phyloP scores from a whole-genome alignment of 2,797 vertebrate species.

The Trachurus trachurus region DNA sequence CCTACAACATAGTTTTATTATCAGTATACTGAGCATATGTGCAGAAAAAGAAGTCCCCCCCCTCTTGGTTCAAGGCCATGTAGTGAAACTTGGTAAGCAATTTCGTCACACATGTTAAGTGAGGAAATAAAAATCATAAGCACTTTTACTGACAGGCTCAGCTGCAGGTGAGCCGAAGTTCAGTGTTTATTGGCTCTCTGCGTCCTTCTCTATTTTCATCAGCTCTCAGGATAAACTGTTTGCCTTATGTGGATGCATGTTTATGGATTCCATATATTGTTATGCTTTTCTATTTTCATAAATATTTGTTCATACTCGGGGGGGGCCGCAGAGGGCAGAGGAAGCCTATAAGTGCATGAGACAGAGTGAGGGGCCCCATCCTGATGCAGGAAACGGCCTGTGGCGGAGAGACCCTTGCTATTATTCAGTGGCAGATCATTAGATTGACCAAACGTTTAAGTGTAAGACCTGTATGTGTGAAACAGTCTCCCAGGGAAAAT shows the following conservation, averaged over 20 bases:
- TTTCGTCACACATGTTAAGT: constrained; percentile 42
- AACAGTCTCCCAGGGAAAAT: constrained; percentile 66
- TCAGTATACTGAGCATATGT: constrained; percentile 14
- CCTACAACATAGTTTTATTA: constrained; percentile 4
- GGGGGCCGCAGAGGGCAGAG: constrained; percentile 24
- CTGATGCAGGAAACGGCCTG: constrained; percentile 53
- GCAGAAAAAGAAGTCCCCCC: background rate
- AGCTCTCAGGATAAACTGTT: constrained; percentile 68
- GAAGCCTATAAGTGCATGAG: constrained; percentile 32
- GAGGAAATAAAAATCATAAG: constrained; percentile 49
- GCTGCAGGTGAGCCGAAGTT: constrained; percentile 61
- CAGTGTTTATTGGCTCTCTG: constrained; percentile 55
- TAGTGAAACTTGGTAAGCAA: constrained; percentile 50
- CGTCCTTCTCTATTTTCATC: constrained; percentile 42
- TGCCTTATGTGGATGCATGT: constrained; percentile 67
- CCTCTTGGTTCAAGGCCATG: constrained; percentile 24
- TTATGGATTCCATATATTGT: constrained; percentile 75
- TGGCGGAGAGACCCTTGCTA: constrained; percentile 27
- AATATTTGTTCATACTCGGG: constrained; percentile 75
- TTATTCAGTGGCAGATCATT: constrained; percentile 62
- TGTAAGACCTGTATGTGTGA: constrained; percentile 40
- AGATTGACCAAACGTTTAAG: constrained; percentile 55
- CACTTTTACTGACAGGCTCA: constrained; percentile 52
- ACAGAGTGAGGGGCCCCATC: constrained; percentile 57
- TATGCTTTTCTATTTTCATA: constrained; percentile 64